These are phyloP conservation scores for Chloromyia formosa DNA, from an alignment of 2,888 invertebrate genomes.

Conservation along the genomic window DNA sequence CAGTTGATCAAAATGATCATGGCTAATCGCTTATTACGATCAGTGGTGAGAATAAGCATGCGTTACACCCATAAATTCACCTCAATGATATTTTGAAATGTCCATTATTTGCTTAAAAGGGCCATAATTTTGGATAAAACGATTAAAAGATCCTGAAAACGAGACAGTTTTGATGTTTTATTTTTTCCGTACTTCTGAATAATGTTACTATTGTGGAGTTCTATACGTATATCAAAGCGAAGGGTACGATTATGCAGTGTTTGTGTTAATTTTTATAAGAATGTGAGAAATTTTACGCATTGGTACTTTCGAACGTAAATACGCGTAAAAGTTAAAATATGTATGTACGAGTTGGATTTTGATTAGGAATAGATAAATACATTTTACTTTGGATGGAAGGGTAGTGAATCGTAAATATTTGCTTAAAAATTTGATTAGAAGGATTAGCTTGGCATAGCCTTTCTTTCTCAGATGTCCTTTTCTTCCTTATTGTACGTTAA, in stretches of 20 bases:
- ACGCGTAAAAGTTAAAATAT: background rate
- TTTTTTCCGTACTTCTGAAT: background rate
- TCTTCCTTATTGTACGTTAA: too few relatives aligned
- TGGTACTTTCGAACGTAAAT: background rate
- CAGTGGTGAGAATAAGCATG: conserved; percentile 41
- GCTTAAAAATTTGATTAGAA: too few relatives aligned
- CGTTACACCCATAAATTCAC: conserved; percentile 42
- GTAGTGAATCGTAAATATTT: too few relatives aligned
- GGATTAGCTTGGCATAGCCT: too few relatives aligned
- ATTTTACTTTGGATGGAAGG: too few relatives aligned
- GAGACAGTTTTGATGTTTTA: background rate
- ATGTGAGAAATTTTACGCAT: conserved; percentile 26
- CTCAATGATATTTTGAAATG: conserved; percentile 46
- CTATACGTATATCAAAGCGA: background rate
- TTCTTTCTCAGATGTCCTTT: too few relatives aligned
- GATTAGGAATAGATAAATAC: too few relatives aligned
- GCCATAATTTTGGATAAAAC: conserved; percentile 28
- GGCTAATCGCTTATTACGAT: conserved; percentile 48
- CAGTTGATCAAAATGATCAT: conserved; percentile 45
- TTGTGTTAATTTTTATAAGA: background rate
- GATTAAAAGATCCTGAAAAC: conserved; percentile 14
- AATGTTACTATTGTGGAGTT: background rate
- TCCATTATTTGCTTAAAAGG: conserved; percentile 46
- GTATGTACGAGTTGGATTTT: background rate
- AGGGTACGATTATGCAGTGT: background rate